Base-by-base conservation (phyloP, 1,140 invertebrate genomes). In the Spodoptera litura region DNA sequence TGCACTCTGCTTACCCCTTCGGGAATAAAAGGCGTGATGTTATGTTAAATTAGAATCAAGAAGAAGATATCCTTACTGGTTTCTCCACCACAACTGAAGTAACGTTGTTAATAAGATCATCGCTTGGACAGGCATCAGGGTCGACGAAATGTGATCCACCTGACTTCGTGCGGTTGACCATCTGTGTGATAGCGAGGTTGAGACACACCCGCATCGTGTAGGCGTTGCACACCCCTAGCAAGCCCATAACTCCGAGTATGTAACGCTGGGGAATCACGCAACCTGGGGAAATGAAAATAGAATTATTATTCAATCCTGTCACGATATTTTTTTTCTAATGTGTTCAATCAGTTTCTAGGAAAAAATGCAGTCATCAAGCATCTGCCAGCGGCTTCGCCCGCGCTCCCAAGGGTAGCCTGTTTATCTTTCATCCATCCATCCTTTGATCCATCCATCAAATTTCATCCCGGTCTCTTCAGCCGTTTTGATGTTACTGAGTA, bases 171-270 rank as follows among this genome's bases (percentile, higher is more conserved):
- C 68, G 80, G 58, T 92, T 89, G 0, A 96, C 97, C 97, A 99
- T 98, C 85, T 98, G 97, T 15, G 98, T 98, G 80, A 99, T 98
- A 0, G 98, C 98, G 44, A 99, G 96, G 79, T 97, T 98, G 5
- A 99, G 94, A 81, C 97, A 98, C 0, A 98, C 97, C 76, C 98
- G 95, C 96, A 99, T 97, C 6, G 97, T 97, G 86, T 99, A 99
- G 0, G 98, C 97, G 88, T 97, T 98, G 73, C 97, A 96, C 3
- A 98, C 95, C 10, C 97, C 97, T 31, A 97, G 89, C 81, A 98
- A 98, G 49, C 97, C 97, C 96, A 98, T 97, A 3, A 98, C 91
- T 2, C 97, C 97, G 74, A 98, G 95, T n/a, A 97, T 95, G 91
- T 96, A 97, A 81, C 97, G 91, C 86, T 97, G 97, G 2, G 96